A percentile compares a stretch with the other conserved stretches of the same genome.
These are phyloP conservation scores for Acridotheres tristis DNA, from an alignment of 2,797 vertebrate species.

Conservation along the genomic window DNA sequence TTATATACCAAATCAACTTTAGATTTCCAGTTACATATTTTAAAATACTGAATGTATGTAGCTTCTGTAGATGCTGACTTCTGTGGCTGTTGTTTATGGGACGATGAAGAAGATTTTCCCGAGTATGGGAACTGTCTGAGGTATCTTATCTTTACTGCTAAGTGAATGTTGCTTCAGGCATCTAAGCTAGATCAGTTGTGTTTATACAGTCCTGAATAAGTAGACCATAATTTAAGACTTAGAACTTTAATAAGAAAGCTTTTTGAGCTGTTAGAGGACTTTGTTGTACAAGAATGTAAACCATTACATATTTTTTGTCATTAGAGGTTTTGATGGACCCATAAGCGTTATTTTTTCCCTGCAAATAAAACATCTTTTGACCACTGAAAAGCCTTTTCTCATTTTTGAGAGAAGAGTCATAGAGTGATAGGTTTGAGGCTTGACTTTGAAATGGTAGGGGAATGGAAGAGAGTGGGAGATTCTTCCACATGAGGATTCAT, in stretches of 20 bases:
- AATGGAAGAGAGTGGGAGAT: not conserved
- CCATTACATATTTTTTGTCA: not conserved
- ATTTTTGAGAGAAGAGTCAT: not conserved
- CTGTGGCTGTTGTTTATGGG: not conserved
- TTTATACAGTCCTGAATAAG: not conserved
- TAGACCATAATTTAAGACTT: not conserved
- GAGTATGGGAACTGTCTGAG: not conserved
- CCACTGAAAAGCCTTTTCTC: not conserved
- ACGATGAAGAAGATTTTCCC: not conserved
- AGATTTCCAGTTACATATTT: not conserved
- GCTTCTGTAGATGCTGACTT: not conserved
- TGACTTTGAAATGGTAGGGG: not conserved
- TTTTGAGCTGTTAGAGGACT: not conserved
- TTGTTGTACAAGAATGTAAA: not conserved
- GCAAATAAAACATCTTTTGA: not conserved
- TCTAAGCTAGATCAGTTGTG: not conserved
- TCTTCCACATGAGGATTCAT: not conserved
- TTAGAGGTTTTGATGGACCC: not conserved
- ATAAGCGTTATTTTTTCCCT: not conserved
- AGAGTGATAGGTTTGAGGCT: not conserved
- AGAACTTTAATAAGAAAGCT: not conserved
- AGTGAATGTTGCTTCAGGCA: not conserved
- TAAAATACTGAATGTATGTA: not conserved
- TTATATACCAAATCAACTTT: not conserved
- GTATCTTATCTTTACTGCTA: not conserved